Base-by-base conservation (phyloP, 1,140 invertebrate species). In the Drosophila burlai region DNA sequence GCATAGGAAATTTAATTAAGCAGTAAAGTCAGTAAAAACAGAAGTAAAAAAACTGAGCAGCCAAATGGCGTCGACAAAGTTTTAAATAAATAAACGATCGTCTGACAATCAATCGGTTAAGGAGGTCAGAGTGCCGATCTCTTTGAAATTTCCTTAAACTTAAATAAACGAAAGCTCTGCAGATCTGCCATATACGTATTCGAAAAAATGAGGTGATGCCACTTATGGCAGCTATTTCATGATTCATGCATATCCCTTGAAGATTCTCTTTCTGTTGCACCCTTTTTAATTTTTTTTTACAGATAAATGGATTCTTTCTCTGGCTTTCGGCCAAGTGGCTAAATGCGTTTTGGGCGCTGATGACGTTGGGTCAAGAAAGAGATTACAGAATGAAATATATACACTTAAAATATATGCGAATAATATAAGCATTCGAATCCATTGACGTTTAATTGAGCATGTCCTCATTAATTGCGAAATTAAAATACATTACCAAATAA, bases 1-100 rank as follows among this genome's bases (percentile, higher is more conserved):
- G 65, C 74, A 84, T 81, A 78, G 81, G 81, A 87, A 87, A 89
- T 73, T 81, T 76, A 69, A 80, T 76, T 83, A 67, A 86, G 49
- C 58, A 69, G 47, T 61, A 52, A 68, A 80, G 64, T 49, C 21
- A 60, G 38, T 72, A 58, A 43, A 76, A 78, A 76, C 75, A 63
- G 47, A 69, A 52, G 46, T 34, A 67, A 31, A 71, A 69, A 71
- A 61, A 66, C 54, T 69, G 18, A 65, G 58, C 49, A 54, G 74
- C 80, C 73, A 77, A 81, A 72, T 69, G 66, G 54, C 79, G 67
- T 57, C 49, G 58, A 57, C 46, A 68, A 65, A 74, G 47, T 62
- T 74, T 64, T 31, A 81, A 49, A 64, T 59, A 63, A 64, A 50
- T 60, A 68, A 61, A 57, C 60, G 49, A 50, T 63, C 75, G 64